Conservation (phyloP, 2,888 invertebrate species). For the Crocallis elinguaria region DNA sequence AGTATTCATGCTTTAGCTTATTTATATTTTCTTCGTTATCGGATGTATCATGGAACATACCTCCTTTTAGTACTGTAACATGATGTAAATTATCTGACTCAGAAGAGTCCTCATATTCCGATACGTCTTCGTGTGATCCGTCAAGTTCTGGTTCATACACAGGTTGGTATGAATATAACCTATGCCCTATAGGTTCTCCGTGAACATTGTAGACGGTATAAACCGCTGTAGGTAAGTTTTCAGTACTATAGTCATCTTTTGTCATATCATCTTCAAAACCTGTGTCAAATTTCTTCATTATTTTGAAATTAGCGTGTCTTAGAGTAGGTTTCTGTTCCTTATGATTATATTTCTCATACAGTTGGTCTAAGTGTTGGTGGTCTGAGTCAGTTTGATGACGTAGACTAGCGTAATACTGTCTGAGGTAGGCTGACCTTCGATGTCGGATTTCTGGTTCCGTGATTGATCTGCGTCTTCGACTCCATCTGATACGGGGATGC, state of each 20-base stretch:
- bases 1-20: slow-evolving; percentile 75
- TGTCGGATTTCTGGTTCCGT: slow-evolving; percentile 70
- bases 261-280: slow-evolving; percentile 63
- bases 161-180: slow-evolving; percentile 78
- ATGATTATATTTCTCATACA: slow-evolving; percentile 79
- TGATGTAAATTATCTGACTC: slow-evolving; percentile 64
- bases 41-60: slow-evolving; percentile 64
- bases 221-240: slow-evolving; percentile 73
- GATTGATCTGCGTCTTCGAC: slow-evolving; percentile 86
- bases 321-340: slow-evolving; percentile 71
- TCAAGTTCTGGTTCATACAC: slow-evolving; percentile 71
- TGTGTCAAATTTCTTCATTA: slow-evolving; percentile 75
- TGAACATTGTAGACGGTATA: slow-evolving; percentile 78
- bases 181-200: slow-evolving; percentile 79
- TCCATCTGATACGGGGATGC: slow-evolving; percentile 94
- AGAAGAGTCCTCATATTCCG: slow-evolving; percentile 60
- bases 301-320: slow-evolving; percentile 76
- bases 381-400: slow-evolving; percentile 57
- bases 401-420: slow-evolving; percentile 73
- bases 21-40: slow-evolving; percentile 64
- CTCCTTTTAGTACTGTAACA: slow-evolving; percentile 76
- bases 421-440: slow-evolving; percentile 68
- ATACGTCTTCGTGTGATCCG: slow-evolving; percentile 57
- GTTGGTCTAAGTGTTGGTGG: slow-evolving; percentile 61
- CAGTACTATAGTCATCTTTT: slow-evolving; percentile 55